These are phyloP conservation scores for Neodiprion fabricii DNA, from an alignment of 1,140 invertebrate species.

Conservation along the genomic window DNA sequence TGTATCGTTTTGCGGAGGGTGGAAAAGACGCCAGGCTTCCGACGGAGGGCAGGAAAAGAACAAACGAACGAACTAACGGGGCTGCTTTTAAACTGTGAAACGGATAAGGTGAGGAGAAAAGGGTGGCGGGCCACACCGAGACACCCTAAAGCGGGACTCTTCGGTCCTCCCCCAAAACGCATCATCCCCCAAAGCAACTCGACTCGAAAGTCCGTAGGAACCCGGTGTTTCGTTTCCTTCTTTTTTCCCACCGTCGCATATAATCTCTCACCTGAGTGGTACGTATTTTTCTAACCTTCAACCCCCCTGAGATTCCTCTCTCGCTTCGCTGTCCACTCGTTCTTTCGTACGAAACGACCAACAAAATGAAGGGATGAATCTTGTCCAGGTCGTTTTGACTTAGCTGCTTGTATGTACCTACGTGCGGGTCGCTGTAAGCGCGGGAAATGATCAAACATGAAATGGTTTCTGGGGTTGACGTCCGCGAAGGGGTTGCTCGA, in stretches of 20 bases:
- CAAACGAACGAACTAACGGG: too few relatives aligned
- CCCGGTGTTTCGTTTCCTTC: conserved; percentile 19
- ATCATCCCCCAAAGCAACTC: neutral
- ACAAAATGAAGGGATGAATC: neutral
- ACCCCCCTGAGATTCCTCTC: too few relatives aligned
- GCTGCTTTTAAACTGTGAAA: too few relatives aligned
- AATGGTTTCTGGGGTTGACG: neutral
- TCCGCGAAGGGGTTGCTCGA: too few relatives aligned
- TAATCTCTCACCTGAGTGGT: neutral
- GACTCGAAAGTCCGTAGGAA: conserved; percentile 18
- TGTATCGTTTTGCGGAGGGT: too few relatives aligned
- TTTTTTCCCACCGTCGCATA: neutral
- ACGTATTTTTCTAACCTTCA: too few relatives aligned
- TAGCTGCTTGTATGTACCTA: neutral
- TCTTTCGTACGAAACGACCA: neutral
- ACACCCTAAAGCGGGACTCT: conserved; percentile 16
- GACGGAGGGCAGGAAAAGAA: too few relatives aligned
- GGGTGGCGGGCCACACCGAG: neutral
- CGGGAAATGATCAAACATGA: neutral
- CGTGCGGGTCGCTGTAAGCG: neutral
- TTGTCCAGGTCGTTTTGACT: neutral
- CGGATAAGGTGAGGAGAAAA: too few relatives aligned
- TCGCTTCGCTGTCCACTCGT: neutral
- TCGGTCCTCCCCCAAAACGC: neutral
- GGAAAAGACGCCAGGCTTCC: too few relatives aligned